Conservation (phyloP, 2,888 invertebrate species). For the Sympetrum striolatum region DNA sequence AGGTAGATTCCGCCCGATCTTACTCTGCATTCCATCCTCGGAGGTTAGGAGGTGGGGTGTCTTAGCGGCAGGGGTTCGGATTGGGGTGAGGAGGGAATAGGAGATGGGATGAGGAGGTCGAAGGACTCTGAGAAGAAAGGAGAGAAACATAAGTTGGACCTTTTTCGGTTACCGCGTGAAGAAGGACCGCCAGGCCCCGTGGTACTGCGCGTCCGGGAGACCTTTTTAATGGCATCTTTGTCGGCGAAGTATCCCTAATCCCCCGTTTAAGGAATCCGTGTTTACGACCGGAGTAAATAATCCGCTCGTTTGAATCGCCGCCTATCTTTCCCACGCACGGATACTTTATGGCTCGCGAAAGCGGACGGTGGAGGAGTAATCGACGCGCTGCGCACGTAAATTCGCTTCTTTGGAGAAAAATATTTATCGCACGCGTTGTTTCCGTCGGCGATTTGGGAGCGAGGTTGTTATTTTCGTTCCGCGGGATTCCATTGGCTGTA, state of each 20-base stretch:
- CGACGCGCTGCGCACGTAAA: background rate
- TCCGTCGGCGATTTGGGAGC: background rate
- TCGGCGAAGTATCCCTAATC: background rate
- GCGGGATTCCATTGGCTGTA: background rate
- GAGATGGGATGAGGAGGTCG: background rate
- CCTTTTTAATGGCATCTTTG: background rate
- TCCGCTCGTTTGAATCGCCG: background rate
- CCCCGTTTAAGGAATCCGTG: background rate
- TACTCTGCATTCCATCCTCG: background rate
- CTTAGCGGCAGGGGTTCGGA: background rate
- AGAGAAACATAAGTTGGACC: background rate
- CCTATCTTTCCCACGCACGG: background rate
- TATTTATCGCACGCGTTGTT: background rate
- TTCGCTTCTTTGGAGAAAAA: background rate
- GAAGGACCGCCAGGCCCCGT: background rate
- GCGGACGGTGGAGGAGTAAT: background rate
- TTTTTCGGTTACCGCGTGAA: background rate
- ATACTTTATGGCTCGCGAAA: background rate
- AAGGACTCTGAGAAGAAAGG: background rate
- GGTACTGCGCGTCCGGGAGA: background rate
- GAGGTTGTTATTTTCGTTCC: background rate
- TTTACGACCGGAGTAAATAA: background rate
- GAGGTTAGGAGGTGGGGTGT: background rate
- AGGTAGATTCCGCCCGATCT: background rate
- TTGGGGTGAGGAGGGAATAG: background rate